A percentile compares a stretch with the other conserved stretches of the same genome.
Evolutionary conservation across 2,797 vertebrate genomes (phyloP).

Genomic region (Anniella stebbinsi): DNA sequence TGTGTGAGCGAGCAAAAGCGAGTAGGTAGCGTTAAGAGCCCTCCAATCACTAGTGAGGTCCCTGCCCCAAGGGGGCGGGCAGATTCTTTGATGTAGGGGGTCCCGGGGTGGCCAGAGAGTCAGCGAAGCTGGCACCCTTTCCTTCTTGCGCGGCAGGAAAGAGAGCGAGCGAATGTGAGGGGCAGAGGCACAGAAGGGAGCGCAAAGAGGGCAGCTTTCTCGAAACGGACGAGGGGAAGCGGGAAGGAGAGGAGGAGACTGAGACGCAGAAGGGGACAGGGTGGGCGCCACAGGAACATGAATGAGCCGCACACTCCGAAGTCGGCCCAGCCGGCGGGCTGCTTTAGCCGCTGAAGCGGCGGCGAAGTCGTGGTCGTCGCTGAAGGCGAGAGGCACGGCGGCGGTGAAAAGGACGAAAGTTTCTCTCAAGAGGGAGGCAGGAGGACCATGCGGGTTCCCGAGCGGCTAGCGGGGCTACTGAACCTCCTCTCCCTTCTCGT

Average conservation of each 20-base stretch:
- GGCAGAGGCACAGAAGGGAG: not conserved
- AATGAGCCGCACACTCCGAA: slow-evolving; percentile 22
- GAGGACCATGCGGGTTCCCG: slow-evolving; percentile 88
- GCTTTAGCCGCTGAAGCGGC: slow-evolving; percentile 68
- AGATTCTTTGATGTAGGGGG: slow-evolving; percentile 44
- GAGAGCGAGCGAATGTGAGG: slow-evolving; percentile 16
- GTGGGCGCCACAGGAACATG: slow-evolving; percentile 36
- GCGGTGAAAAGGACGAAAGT: not conserved
- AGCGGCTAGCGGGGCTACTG: slow-evolving; percentile 87
- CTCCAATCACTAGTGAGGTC: slow-evolving; percentile 56
- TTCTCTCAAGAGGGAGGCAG: slow-evolving; percentile 71
- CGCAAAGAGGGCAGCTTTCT: not conserved
- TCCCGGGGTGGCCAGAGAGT: slow-evolving; percentile 61
- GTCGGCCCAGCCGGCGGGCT: slow-evolving; percentile 34
- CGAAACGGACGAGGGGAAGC: not conserved
- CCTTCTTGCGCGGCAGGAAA: not conserved
- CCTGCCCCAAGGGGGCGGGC: slow-evolving; percentile 68
- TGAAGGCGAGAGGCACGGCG: slow-evolving; percentile 65
- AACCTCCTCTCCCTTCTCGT: slow-evolving; percentile 87
- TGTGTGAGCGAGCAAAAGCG: not conserved
- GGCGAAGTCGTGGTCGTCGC: slow-evolving; percentile 32
- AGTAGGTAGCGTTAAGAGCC: not conserved
- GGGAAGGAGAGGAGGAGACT: too few relatives aligned
- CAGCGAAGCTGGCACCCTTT: slow-evolving; percentile 29
- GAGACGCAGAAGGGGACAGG: not conserved